A percentile compares a stretch with the other conserved stretches of the same genome.
Evolutionary conservation across 2,888 invertebrate species (phyloP).

Genomic region (Ophonus ardosiacus): DNA sequence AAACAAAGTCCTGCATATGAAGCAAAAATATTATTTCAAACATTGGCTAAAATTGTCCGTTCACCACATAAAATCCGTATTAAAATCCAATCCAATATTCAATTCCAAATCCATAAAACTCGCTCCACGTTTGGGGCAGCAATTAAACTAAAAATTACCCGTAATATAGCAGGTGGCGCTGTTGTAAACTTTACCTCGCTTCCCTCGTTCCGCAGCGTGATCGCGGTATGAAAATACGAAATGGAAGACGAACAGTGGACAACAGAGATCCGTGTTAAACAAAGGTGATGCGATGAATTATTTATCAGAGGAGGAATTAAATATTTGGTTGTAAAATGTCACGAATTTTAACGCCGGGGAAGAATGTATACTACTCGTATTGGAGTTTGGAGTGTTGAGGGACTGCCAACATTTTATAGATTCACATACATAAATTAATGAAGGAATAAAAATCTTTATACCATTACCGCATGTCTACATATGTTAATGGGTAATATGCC

Average conservation of each 20-base stretch:
- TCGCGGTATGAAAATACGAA: background rate
- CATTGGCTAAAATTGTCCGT: background rate
- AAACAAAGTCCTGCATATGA: background rate
- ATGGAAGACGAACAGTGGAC: background rate
- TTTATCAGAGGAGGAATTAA: background rate
- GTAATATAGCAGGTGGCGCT: background rate
- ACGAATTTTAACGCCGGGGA: background rate
- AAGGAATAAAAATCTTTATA: background rate
- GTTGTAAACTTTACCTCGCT: background rate
- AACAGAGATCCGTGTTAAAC: background rate
- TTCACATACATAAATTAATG: background rate
- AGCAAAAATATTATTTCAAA: background rate
- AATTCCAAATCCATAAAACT: slow-evolving; percentile 14
- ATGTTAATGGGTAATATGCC: too few relatives aligned
- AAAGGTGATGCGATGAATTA: background rate
- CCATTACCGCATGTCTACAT: too few relatives aligned
- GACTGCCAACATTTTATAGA: background rate
- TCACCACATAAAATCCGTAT: background rate
- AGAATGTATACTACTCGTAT: background rate
- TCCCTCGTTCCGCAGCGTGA: background rate
- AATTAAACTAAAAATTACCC: slow-evolving; percentile 14
- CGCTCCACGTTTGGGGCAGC: background rate
- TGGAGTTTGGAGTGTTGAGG: background rate
- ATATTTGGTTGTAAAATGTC: background rate
- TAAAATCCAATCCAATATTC: slow-evolving; percentile 10